A percentile compares a stretch with the other conserved stretches of the same genome.
Evolutionary conservation across 2,797 vertebrate species (phyloP).

Genomic region (Acridotheres tristis): DNA sequence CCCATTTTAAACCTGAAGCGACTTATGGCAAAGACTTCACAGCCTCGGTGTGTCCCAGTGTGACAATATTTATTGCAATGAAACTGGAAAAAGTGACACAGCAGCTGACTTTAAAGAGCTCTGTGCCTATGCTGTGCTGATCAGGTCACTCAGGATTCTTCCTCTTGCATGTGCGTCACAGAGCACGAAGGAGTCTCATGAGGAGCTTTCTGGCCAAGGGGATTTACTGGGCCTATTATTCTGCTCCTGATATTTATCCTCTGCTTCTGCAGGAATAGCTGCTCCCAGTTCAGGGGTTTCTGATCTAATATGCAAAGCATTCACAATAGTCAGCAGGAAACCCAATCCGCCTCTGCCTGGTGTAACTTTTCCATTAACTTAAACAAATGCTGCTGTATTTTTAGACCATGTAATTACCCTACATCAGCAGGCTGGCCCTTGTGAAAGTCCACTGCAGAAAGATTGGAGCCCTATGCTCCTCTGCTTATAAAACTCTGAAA

Average conservation of each 20-base stretch:
- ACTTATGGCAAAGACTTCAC: not conserved
- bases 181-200: conserved; percentile 26
- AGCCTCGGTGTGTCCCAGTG: not conserved
- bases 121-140: not conserved
- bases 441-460: conserved; percentile 63
- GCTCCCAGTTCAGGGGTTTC: conserved; percentile 45
- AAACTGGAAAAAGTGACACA: conserved; percentile 48
- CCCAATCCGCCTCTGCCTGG: conserved; percentile 69
- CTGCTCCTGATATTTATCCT: conserved; percentile 49
- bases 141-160: conserved; percentile 30
- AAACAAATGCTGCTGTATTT: conserved; percentile 83
- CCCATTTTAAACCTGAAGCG: not conserved
- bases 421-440: conserved; percentile 73
- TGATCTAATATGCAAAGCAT: conserved; percentile 73
- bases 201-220: conserved; percentile 56
- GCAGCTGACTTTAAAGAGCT: conserved; percentile 29
- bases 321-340: conserved; percentile 80
- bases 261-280: conserved; percentile 60
- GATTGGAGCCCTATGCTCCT: conserved; percentile 58
- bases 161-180: conserved; percentile 51
- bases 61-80: not conserved
- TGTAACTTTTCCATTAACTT: conserved; percentile 75
- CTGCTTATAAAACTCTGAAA: conserved; percentile 75
- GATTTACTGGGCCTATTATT: conserved; percentile 61
- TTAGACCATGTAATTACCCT: conserved; percentile 79